Conservation (phyloP, 2,797 vertebrate genomes). For the Gastrophryne carolinensis region DNA sequence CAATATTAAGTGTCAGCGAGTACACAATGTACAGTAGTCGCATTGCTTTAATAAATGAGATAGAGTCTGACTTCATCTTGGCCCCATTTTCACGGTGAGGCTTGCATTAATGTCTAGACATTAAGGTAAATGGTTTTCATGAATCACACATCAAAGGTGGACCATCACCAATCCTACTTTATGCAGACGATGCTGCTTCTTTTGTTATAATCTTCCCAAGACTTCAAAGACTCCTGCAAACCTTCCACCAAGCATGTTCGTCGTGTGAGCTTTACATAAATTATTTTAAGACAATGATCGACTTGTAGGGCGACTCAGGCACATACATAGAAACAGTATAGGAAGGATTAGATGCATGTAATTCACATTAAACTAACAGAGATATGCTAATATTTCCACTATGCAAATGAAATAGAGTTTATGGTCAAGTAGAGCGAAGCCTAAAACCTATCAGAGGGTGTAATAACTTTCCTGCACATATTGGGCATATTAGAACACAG, state of each 20-base stretch:
- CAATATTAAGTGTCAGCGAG: no score
- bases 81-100: slow-evolving; percentile 25
- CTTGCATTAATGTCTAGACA: slow-evolving; percentile 41
- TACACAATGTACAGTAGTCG: no score
- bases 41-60: slow-evolving; percentile 24
- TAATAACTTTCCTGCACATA: not conserved
- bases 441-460: not conserved
- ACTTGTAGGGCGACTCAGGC: slow-evolving; percentile 7
- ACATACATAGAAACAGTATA: slow-evolving; percentile 34
- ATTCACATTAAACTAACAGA: slow-evolving; percentile 32
- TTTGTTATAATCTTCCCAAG: slow-evolving; percentile 48
- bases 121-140: slow-evolving; percentile 49
- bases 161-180: slow-evolving; percentile 50
- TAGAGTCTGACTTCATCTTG: slow-evolving; percentile 32
- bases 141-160: slow-evolving; percentile 49
- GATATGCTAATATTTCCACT: slow-evolving; percentile 5
- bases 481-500: not conserved
- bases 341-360: slow-evolving; percentile 29
- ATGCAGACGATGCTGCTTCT: slow-evolving; percentile 44
- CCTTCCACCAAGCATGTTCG: slow-evolving; percentile 49
- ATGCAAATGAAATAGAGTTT: not conserved
- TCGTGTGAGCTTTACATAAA: slow-evolving; percentile 48
- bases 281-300: slow-evolving; percentile 50
- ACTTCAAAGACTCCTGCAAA: slow-evolving; percentile 47
- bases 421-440: not conserved